Evolutionary conservation across 2,113 vertebrate species (phyloP).

Genomic region (Suricata suricatta): DNA sequence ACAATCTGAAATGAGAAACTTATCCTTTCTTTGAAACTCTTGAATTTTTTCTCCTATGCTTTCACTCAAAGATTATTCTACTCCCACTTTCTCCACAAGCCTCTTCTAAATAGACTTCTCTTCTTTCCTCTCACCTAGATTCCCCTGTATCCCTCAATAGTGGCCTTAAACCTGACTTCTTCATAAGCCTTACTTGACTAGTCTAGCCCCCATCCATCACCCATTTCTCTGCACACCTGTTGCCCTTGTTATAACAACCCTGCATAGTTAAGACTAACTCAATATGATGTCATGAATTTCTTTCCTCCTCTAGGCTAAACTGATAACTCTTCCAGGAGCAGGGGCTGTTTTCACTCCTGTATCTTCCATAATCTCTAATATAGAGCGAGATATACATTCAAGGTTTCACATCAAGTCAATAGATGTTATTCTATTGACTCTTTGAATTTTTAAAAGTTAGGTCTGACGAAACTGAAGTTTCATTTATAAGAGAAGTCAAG

Average conservation of each 20-base stretch:
- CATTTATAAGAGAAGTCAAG: neutral
- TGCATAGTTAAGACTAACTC: neutral
- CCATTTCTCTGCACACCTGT: neutral
- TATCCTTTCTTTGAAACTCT: conserved; percentile 20
- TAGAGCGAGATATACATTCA: neutral
- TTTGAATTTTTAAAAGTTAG: neutral
- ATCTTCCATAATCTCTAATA: neutral
- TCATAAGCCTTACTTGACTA: neutral
- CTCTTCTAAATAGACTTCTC: neutral
- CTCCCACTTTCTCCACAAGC: neutral
- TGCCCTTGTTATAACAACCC: neutral
- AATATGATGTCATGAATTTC: neutral
- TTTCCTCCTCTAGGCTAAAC: neutral
- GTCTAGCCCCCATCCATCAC: neutral
- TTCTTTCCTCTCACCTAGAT: neutral
- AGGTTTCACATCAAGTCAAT: neutral
- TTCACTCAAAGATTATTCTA: conserved; percentile 22
- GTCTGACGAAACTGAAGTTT: neutral
- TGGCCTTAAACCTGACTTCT: neutral
- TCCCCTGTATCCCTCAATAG: neutral
- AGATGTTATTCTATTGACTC: neutral
- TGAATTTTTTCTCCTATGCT: neutral
- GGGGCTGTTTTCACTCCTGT: neutral
- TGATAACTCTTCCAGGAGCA: neutral
- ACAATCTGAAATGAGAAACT: neutral